Base-by-base conservation (phyloP, 2,888 invertebrate species). In the Parnassius orleans region DNA sequence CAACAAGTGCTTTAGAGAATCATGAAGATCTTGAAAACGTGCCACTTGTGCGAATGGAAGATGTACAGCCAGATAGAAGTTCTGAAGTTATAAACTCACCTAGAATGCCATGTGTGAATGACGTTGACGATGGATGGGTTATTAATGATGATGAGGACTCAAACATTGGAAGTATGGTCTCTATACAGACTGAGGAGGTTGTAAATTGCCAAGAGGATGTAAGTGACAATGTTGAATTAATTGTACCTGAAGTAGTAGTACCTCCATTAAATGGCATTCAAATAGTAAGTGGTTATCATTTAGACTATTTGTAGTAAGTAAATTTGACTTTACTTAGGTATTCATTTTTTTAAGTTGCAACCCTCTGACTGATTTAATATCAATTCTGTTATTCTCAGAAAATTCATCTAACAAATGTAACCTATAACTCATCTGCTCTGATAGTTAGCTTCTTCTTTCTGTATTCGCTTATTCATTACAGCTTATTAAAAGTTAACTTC, bases 31-130 rank as follows among this genome's bases (percentile, higher is more conserved):
- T 87, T 61, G 87, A 84, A 61, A 83, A 83, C 72, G 81, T 87
- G n/a, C 81, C 84, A 19, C 72, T 88, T 24, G 89, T 89, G 44
- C 83, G 86, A 56, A 86, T 89, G 88, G 84, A 83, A 56, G 90
- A 89, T 58, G 83, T 89, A 0, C 88, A 88, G 64, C 87, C 89
- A 5, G 79, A 84, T 1, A 77, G 83, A 64, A 77, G 73, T 46
- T 73, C 78, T 61, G 66, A 74, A 47, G 61, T 77, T 44, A 75
- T 74, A 12, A 60, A 72, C 42, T 47, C 59, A 33, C 10, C 46
- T 3, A 53, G 79, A 81, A n/a, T 11, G 12, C 15, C 68, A 73
- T 61, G 66, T 76, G 12, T 42, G 47, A 2, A 43, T n/a, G 55
- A 10, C 15, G 56, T 56, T 47, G 74, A 80, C 10, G 64, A 65